These are phyloP conservation scores for Neoascia interrupta DNA, from an alignment of 2,888 invertebrate genomes.

Conservation along the genomic window DNA sequence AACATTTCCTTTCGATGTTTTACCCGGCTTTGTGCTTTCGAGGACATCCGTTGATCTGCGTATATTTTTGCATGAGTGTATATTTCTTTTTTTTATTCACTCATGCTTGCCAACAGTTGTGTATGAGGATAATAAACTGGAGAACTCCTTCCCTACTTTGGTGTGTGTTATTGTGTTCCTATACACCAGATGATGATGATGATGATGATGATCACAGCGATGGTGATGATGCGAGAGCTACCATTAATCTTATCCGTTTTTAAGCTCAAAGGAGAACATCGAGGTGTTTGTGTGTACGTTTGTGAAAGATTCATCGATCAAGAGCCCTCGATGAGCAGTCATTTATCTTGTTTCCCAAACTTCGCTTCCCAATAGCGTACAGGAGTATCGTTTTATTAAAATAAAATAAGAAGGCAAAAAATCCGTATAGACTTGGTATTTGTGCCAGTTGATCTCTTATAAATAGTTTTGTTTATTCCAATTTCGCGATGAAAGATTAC, in stretches of 20 bases:
- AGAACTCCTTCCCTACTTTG: neutral
- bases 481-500: too few relatives aligned
- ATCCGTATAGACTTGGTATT: too few relatives aligned
- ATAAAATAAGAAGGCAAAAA: too few relatives aligned
- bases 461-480: too few relatives aligned
- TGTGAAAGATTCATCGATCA: slow-evolving; percentile 43
- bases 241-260: slow-evolving; percentile 58
- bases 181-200: slow-evolving; percentile 13
- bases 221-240: slow-evolving; percentile 31
- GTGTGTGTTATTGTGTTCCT: neutral
- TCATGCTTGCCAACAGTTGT: slow-evolving; percentile 31
- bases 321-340: slow-evolving; percentile 37
- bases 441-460: too few relatives aligned
- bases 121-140: slow-evolving; percentile 51
- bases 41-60: slow-evolving; percentile 49
- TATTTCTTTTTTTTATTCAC: neutral
- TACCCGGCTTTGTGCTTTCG: neutral
- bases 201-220: slow-evolving; percentile 30
- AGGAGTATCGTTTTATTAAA: too few relatives aligned
- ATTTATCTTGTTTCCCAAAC: slow-evolving; percentile 51
- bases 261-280: slow-evolving; percentile 12
- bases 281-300: slow-evolving; percentile 6
- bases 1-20: slow-evolving; percentile 50
- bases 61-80: slow-evolving; percentile 29
- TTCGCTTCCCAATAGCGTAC: too few relatives aligned